Base-by-base conservation (phyloP, 2,113 vertebrate species). In the Aegotheles bennettii region DNA sequence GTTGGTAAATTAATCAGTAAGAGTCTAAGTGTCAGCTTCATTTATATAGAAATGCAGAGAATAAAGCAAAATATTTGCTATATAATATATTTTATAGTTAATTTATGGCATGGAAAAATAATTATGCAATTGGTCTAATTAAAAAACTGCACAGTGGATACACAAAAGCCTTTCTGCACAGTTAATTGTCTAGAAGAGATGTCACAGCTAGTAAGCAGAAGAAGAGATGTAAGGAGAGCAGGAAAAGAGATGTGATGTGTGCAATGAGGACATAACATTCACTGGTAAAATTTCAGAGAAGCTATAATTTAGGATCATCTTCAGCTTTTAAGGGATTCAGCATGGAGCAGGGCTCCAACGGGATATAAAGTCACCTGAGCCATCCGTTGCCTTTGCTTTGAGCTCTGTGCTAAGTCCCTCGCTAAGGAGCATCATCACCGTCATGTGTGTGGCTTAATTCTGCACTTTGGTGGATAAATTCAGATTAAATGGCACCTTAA, bases 351-450 rank as follows among this genome's bases (percentile, higher is more conserved):
- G 36, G 5, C 13, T 69, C 20, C n/a, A 40, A 45, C 2, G 59
- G 16, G 7, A 3, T 48, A 13, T 35, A n/a, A 79, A 43, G 21
- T 48, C 42, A 56, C 68, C 42, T 54, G 33, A 70, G 15, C 25
- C 10, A 7, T 51, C 51, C 2, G 12, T 35, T 73, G 17, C n/a
- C 25, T 79, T n/a, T 40, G 15, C 48, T 76, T 26, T 43, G 43
- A 68, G 48, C 29, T 84, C 36, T 68, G 28, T 57, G 23, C 33
- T 8, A 0, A 29, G 24, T 23, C 36, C 16, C 47, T 84, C 5
- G 0, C 57, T 33, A 10, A 78, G 38, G 29, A 80, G 6, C 26
- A 6, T 64, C 0, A 0, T 42, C 26, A 13, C 33, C 63, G 25
- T 38, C 2, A 0, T 29, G 8, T 2, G 0, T 23, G 20, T 73